A percentile compares a stretch with the other conserved stretches of the same genome.
Conservation (phyloP, 2,888 invertebrate genomes). For the Drosophila melanosoma region DNA sequence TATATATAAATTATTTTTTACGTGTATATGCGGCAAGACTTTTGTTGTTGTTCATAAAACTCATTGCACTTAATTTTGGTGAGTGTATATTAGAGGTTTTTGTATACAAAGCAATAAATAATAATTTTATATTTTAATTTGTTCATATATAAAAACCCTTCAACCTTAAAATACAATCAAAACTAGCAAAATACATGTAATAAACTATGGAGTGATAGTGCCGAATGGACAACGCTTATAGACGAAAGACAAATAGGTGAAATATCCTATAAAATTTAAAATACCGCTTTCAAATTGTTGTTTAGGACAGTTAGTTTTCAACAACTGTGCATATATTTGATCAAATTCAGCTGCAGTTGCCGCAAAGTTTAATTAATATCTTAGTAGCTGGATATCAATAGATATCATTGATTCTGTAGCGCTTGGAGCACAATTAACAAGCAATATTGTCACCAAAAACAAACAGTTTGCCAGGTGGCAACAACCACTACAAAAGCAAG, state of each 20-base stretch:
- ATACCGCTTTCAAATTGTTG: not conserved
- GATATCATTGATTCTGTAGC: conserved; percentile 2
- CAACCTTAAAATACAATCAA: conserved; percentile 48
- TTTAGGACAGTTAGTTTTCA: conserved; percentile 1
- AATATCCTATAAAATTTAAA: not conserved
- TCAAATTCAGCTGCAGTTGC: conserved; percentile 6
- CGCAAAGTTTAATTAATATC: conserved; percentile 5
- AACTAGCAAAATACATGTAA: conserved; percentile 45
- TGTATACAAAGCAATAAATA: conserved; percentile 57
- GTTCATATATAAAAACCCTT: conserved; percentile 30
- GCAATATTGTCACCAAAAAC: conserved; percentile 27
- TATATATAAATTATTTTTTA: conserved; percentile 36
- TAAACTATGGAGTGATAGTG: conserved; percentile 30
- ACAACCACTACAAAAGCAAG: conserved; percentile 30
- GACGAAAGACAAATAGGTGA: conserved; percentile 1
- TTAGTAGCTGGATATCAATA: not conserved
- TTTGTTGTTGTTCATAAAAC: conserved; percentile 49
- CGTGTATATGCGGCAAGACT: conserved; percentile 55
- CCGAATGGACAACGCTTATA: conserved; percentile 21
- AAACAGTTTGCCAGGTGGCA: conserved; percentile 34
- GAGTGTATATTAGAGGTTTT: conserved; percentile 31
- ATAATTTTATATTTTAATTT: conserved; percentile 12
- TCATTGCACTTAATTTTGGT: conserved; percentile 52
- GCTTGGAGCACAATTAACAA: conserved; percentile 35
- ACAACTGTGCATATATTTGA: conserved; percentile 1